Base-by-base conservation (phyloP, 2,888 invertebrate species). In the Tromatobia lineatoria region DNA sequence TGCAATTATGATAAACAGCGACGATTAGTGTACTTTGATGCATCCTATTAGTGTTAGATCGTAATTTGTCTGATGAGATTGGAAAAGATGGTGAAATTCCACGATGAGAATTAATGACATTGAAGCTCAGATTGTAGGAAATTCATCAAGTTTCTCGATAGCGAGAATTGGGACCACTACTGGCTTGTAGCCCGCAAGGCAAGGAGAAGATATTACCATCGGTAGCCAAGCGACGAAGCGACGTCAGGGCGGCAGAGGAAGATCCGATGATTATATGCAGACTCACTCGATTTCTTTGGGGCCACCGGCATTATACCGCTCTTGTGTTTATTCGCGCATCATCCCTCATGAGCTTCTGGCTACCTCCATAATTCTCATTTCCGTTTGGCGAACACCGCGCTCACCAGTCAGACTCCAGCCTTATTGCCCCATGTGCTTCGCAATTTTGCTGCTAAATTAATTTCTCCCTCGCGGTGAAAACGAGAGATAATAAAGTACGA, bases 401-500 rank as follows among this genome's bases (percentile, higher is more conserved):
- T 52, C 50, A 2, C 42, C 47, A 20, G 23, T 20, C n/a, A 23
- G 38, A 52, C 20, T 23, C 59, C 59, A 10, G 57, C 52, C 3
- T 47, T 59, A 45, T 74, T 61, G 52, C 67, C 20, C 38, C 20
- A 38, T 18, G 64, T 38, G 70, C 13, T 73, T 73, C 54, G 57
- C 67, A 66, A 80, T 67, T 80, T 34, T 57, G 45, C 45, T 57
- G 45, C 18, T 80, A 67, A 80, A 80, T 80, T 80, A 73, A 79
- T 79, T 79, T 80, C 66, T 80, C n/a, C 57, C 80, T 80, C 50
- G 67, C 67, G 74, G 74, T 67, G 57, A 59, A 57, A 74, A 69
- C 54, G 79, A 42, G 47, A 59, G 80, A 69, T 69, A 50, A 80
- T 74, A 74, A 74, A 74, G 59, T 69, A 74, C 29, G 45, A 45